These are phyloP conservation scores for Actinemys pallida DNA, from an alignment of 2,113 vertebrate genomes.

Conservation along the genomic window DNA sequence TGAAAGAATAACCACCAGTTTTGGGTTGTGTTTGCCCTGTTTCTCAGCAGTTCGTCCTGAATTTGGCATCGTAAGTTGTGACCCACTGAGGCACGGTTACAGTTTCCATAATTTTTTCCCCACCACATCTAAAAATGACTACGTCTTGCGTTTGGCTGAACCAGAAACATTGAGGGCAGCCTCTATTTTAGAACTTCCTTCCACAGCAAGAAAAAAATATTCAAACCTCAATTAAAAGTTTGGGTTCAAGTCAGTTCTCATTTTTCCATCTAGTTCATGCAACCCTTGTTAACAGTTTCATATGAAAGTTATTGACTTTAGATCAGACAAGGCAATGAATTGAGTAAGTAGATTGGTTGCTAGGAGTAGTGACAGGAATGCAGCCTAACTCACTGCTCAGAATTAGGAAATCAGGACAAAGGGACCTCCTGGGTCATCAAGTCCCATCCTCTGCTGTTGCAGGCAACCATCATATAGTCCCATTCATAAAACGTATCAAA, in stretches of 20 bases:
- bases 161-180: slow-evolving; percentile 44
- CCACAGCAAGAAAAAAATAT: slow-evolving; percentile 11
- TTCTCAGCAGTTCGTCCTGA: no score
- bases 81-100: no score
- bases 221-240: slow-evolving; percentile 36
- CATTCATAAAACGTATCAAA: no score
- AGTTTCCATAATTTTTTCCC: not conserved
- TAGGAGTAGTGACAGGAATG: not conserved
- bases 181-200: slow-evolving; percentile 70
- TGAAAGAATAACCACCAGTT: no score
- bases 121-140: not conserved
- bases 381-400: not conserved
- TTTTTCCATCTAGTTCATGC: not conserved
- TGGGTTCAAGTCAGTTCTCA: slow-evolving; percentile 11
- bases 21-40: no score
- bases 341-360: not conserved
- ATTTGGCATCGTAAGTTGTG: no score
- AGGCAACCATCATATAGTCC: no score
- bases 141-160: slow-evolving; percentile 6
- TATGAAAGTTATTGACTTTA: not conserved
- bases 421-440: no score
- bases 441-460: no score
- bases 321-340: not conserved
- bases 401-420: not conserved
- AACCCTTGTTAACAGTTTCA: not conserved